These are phyloP conservation scores for Quadroppia sp. DNA, from an alignment of 2,888 invertebrate species.

Conservation along the genomic window DNA sequence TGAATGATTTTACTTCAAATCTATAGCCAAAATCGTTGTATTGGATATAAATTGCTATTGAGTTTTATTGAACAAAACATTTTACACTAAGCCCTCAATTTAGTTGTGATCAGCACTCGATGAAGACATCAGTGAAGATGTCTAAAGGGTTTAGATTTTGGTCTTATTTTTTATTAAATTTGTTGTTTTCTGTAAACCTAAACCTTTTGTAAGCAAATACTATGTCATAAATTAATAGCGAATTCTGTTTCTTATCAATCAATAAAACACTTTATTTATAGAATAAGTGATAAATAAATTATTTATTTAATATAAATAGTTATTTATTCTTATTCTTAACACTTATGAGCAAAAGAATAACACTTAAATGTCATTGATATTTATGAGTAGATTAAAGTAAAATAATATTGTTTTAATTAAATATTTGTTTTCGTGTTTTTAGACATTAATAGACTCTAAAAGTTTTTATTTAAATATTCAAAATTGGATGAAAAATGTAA, in stretches of 20 bases:
- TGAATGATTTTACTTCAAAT: neutral
- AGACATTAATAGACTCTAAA: too few relatives aligned
- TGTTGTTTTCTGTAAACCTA: neutral
- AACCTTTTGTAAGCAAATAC: neutral
- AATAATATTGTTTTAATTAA: too few relatives aligned
- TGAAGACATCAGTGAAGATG: neutral
- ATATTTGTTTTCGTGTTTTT: too few relatives aligned
- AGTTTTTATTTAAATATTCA: too few relatives aligned
- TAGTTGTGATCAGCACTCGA: neutral
- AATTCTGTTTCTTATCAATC: conserved; percentile 5
- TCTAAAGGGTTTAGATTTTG: neutral
- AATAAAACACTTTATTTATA: neutral
- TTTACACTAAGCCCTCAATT: neutral
- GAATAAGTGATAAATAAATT: neutral
- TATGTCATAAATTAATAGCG: neutral
- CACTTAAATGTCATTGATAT: neutral
- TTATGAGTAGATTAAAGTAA: neutral
- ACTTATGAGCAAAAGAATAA: neutral
- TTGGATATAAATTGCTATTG: neutral
- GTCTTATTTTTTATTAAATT: neutral
- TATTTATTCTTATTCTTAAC: neutral
- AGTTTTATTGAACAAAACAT: neutral
- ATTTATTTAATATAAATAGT: neutral
- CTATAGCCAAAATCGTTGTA: neutral
- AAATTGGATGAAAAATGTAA: too few relatives aligned